Evolutionary conservation across 2,113 vertebrate genomes (phyloP), one percentile per base, ranked within the genome.

Genomic region (Thermophis baileyi): DNA sequence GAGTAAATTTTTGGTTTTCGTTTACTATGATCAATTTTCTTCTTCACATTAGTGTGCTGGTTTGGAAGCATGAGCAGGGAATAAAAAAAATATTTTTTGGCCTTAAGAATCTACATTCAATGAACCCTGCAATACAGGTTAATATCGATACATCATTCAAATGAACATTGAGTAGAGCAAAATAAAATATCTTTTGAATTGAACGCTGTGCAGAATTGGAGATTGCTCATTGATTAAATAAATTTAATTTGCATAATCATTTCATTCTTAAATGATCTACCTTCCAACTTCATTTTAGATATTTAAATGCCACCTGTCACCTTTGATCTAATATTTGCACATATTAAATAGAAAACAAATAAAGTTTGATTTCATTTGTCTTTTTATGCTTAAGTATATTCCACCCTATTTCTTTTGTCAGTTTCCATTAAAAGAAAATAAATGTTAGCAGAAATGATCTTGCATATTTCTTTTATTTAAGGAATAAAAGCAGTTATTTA

Each of bases 31-130:
- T 53, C 51, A 22, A 25, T 89, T 51, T 51, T 89, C 91, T 51
- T 57, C 63, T 87, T 89, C 0, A 1, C 30, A 2, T 46, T 0
- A 1, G 87, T 8, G 2, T 0, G 1, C 20, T 1, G 0, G 60
- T 85, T 24, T 63, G 16, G 44, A 85, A 30, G 40, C 88, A 85
- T 46, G 51, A 47, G 14, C 85, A 47, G 1, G 57, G 49, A 4
- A 0, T 0, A 35, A 35, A 51, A 5, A 50, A 50, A 81, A 24
- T 7, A 9, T 22, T 60, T 81, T 81, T 81, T 63, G 88, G 54
- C 85, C 18, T 63, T 60, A 44, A 50, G 16, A 25, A 24, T 27
- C 10, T 60, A 9, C 2, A 27, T 88, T 25, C 55, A 63, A 53
- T 74, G 86, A 88, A 88, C 53, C 57, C 40, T n/a, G 25, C 14